These are phyloP conservation scores for Spermophilus dauricus DNA, from an alignment of 2,113 vertebrate species.

Conservation along the genomic window DNA sequence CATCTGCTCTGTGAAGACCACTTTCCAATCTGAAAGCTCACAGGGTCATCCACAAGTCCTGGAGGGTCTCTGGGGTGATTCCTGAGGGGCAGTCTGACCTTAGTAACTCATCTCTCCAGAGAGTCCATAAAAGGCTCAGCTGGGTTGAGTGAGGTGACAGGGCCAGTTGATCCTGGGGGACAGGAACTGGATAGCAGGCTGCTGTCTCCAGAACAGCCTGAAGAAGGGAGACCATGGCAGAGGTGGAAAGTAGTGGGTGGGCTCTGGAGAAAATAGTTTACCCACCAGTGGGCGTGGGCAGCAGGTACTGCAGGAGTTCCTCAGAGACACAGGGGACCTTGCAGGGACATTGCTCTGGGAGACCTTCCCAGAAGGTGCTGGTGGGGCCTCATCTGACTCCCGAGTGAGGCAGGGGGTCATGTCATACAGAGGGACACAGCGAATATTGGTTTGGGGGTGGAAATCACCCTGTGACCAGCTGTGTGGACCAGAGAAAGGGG, in stretches of 20 bases:
- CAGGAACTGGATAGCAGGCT: background rate
- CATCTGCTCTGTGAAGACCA: background rate
- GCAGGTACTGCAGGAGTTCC: background rate
- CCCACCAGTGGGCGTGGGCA: accelerated
- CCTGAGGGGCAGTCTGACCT: background rate
- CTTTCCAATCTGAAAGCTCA: background rate
- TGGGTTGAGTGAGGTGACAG: background rate
- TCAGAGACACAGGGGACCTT: background rate
- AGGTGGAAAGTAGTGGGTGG: background rate
- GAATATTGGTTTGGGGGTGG: background rate
- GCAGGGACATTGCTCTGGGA: background rate
- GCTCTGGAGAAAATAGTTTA: background rate
- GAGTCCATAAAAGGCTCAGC: background rate
- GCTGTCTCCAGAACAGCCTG: background rate
- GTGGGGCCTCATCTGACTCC: background rate
- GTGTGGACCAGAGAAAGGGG: background rate
- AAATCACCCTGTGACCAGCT: background rate
- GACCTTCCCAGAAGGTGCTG: background rate
- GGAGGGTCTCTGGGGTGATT: background rate
- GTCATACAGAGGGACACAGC: background rate
- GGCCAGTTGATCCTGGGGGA: background rate
- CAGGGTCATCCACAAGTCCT: background rate
- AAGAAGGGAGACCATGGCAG: background rate
- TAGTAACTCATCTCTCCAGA: background rate
- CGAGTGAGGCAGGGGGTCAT: background rate